Conservation (phyloP, 2,113 vertebrate genomes). For the Morone saxatilis region DNA sequence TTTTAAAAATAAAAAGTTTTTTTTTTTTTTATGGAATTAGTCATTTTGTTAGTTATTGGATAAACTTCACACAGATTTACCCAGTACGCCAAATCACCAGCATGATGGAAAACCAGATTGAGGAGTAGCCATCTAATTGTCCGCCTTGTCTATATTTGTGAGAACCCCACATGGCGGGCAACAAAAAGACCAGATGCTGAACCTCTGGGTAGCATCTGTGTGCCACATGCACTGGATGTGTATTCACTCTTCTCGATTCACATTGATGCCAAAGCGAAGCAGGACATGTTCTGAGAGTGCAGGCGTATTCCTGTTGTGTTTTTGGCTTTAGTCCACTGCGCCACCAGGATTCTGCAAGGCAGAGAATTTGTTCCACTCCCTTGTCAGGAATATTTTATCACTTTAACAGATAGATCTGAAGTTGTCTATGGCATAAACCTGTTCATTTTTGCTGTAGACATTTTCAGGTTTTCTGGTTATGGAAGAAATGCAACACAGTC, state of each 20-base stretch:
- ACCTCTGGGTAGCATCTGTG: conserved; percentile 16
- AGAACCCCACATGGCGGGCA: background rate
- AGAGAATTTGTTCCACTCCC: background rate
- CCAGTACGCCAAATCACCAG: background rate
- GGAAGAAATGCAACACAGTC: background rate
- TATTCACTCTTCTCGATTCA: background rate
- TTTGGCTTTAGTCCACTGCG: background rate
- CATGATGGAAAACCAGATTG: background rate
- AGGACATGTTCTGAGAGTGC: background rate
- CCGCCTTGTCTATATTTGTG: background rate
- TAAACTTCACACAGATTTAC: background rate
- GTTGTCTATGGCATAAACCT: too few relatives aligned
- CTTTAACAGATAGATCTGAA: background rate
- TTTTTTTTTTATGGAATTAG: background rate
- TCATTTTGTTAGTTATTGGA: background rate
- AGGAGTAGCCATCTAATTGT: background rate
- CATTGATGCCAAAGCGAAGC: background rate
- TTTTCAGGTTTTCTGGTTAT: background rate
- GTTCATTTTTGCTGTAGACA: too few relatives aligned
- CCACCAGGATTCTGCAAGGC: background rate
- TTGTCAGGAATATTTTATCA: background rate
- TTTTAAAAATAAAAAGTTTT: background rate
- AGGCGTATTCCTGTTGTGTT: background rate
- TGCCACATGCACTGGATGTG: too few relatives aligned
- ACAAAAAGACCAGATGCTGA: conserved; percentile 15